Evolutionary conservation across 2,113 vertebrate species (phyloP), one percentile per base, ranked within the genome.

Genomic region (Nibea albiflora): DNA sequence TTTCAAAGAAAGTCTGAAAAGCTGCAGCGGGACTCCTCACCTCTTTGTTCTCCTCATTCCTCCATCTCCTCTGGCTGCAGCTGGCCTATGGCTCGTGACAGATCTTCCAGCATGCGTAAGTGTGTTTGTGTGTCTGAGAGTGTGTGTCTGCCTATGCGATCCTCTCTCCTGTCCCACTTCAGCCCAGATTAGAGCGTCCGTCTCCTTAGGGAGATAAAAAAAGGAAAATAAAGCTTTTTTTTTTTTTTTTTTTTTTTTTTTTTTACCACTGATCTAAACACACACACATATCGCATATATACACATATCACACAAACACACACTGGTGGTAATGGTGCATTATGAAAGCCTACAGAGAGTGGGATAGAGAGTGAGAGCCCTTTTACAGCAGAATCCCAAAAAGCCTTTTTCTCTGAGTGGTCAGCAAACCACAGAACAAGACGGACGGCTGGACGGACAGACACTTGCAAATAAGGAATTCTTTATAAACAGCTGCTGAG

Each of bases 191-290:
- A 92, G 88, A 90, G 82, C 64, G 61, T 81, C 77, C 19, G 50
- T 92, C 85, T 92, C 91, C 88, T 85, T 64, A 83, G 90, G 92
- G 91, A 92, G 80, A 89, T 69, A 66, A 76, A 93, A 90, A 92
- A 92, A 89, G 88, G 92, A 88, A 93, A 91, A 92, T 92, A 92
- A 92, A 88, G 88, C 89, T 92, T 93, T 39, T 35, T 39, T 92
- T 88, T 85, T 39, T 92, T 93, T 35, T 7, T n/a, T n/a, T n/a
- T n/a, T n/a, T 31, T 92, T 88, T 39, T 92, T 93, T 39, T 39
- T 39, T 92, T 88, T 86, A 90, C 75, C 80, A 90, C 82, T 89
- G 89, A 91, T 88, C 80, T 84, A 73, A 87, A 92, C 83, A 86
- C 90, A 90, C 76, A 78, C 60, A 61, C 22, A 73, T 14, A 44